Evolutionary conservation across 1,140 invertebrate genomes (phyloP), one percentile per base, ranked within the genome.

Genomic region (Lysiphlebus fabarum): DNA sequence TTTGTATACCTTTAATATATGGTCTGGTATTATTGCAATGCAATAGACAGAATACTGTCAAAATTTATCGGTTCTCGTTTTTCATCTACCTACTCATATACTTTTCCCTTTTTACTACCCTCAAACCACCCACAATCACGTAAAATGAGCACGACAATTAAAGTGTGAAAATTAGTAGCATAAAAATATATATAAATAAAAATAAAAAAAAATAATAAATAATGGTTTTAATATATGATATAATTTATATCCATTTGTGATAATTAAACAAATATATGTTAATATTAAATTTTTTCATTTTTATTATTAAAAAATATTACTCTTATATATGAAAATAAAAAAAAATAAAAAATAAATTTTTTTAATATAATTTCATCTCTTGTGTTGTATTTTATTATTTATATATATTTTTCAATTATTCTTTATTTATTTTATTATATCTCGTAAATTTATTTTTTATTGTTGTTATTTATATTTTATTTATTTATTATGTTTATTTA

Each of bases 41-140:
- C 76, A 79, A 78, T 78, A 73, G 77, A 80, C 76, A 78, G 77
- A 80, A 80, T 80, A 77, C 75, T 78, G 77, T 80, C 76, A 77
- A 80, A 80, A 80, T 80, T 80, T 80, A 80, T 80, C 76, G 77
- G 76, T 69, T 68, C 70, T 72, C 77, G 73, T 80, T 80, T 78
- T 80, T 80, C 77, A 78, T 74, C 61, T 43, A 37, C 17, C 17
- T 26, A 26, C 17, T 26, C 17, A 26, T 49, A 17, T 40, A 34
- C 57, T 44, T 9, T 14, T 33, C 37, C 48, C 34, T 10, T 6
- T 10, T 5, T n/a, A 40, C 5, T 4, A 33, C 49, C 49, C 33
- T 17, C 34, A 11, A 12, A n/a, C 26, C 48, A 6, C 44, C 69
- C 66, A 71, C 67, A 69, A 73, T 79, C 77, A 77, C n/a, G 17